These are phyloP conservation scores for Clarias macrocephalus DNA, from an alignment of 2,113 vertebrate genomes.

Conservation along the genomic window DNA sequence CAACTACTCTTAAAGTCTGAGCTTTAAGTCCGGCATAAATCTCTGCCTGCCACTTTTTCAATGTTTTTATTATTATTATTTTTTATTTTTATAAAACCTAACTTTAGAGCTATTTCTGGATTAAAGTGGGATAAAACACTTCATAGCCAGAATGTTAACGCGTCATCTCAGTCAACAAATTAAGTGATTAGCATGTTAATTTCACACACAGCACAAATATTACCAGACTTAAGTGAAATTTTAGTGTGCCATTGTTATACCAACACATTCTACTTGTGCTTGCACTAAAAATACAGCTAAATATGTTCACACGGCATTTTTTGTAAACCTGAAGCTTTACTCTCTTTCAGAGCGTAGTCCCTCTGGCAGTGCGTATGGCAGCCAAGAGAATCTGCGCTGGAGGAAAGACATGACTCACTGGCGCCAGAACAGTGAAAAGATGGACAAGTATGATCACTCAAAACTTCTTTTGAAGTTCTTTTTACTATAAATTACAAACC, in stretches of 20 bases:
- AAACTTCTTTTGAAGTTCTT: background rate
- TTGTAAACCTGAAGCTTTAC: background rate
- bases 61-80: no score
- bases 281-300: background rate
- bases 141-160: background rate
- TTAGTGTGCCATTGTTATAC: background rate
- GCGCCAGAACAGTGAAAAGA: conserved; percentile 95
- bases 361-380: conserved; percentile 96
- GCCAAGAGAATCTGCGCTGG: conserved; percentile 96
- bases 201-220: background rate
- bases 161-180: background rate
- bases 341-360: conserved; percentile 88
- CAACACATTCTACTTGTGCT: background rate
- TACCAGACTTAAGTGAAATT: background rate
- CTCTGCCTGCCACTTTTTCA: background rate
- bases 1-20: background rate
- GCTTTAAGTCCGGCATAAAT: background rate
- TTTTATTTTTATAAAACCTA: background rate
- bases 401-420: conserved; percentile 99
- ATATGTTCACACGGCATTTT: background rate
- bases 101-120: background rate
- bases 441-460: conserved; percentile 88
- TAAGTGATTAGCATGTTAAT: background rate
- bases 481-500: background rate
- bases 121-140: background rate